Evolutionary conservation across 2,888 invertebrate species (phyloP), one percentile per base, ranked within the genome.

Genomic region (Perdita meconis): DNA sequence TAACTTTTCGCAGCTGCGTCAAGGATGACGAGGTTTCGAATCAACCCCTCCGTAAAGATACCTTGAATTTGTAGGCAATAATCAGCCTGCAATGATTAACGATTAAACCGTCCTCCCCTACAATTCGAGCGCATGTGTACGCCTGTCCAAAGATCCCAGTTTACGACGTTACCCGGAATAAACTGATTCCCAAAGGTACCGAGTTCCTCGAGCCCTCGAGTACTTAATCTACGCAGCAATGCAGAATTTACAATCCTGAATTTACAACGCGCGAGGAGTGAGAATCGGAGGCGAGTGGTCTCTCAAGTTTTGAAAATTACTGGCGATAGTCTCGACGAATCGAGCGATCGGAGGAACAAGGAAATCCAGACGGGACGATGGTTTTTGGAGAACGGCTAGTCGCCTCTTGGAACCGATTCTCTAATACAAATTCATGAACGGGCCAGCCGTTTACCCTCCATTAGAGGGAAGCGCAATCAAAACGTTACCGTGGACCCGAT

Each of bases 361-460:
- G 24, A 13, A 2, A 16, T 3, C 19, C 47, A 22, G 47, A 47
- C 12, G 44, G 34, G 57, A 65, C 63, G 77, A 65, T 65, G 63
- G 77, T 78, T 72, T 71, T 78, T 63, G 71, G 81, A 67, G 42
- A 67, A 50, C 50, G 69, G 24, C 12, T 71, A 73, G 67, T 73
- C 68, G 69, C 63, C 83, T 83, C 85, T 80, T 63, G 85, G 87
- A 89, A 87, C 85, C 85, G 86, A 87, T 86, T 87, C 83, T 89
- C 90, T 90, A 91, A 92, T 92, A 90, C 89, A 91, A 92, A 92
- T 92, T 92, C 91, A 92, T 91, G 91, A 91, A 92, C 85, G 87
- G 57, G 83, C 84, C 83, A 80, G 81, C 86, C 88, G 86, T 89
- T 91, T 90, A 90, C 83, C 90, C 89, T 87, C 90, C 86, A 92